phyloP scores from a whole-genome alignment of 2,888 invertebrate genomes.

The Hypomecis atomaria region DNA sequence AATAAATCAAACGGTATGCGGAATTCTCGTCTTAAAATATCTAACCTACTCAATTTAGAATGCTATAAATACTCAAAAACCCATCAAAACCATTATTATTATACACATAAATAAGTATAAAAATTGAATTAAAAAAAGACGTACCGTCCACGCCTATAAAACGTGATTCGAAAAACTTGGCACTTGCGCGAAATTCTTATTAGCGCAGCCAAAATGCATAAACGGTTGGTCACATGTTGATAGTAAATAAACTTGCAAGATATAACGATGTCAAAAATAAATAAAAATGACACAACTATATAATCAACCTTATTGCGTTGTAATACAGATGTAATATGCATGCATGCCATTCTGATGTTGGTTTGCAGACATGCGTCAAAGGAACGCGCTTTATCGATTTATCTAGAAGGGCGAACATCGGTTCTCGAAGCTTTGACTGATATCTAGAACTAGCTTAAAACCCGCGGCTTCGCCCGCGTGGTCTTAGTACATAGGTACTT shows the following conservation, averaged over 20 bases:
- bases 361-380: slow-evolving; percentile 14
- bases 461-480: no score
- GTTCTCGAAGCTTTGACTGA: no score
- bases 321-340: not conserved
- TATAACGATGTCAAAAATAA: slow-evolving; percentile 11
- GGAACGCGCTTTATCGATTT: slow-evolving; percentile 16
- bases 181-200: slow-evolving; percentile 23
- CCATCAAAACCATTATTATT: no score
- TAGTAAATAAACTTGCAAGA: slow-evolving; percentile 26
- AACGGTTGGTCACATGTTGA: slow-evolving; percentile 21
- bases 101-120: not conserved
- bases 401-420: slow-evolving; percentile 6
- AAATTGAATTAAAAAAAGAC: not conserved
- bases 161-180: slow-evolving; percentile 28
- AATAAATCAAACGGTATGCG: not conserved
- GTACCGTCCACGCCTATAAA: slow-evolving; percentile 1
- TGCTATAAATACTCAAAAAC: no score
- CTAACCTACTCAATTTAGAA: no score
- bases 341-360: not conserved
- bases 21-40: no score
- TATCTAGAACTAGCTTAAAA: no score
- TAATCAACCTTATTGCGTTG: slow-evolving; percentile 12
- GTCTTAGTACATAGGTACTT: no score
- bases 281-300: not conserved
- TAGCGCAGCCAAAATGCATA: slow-evolving; percentile 29